Evolutionary conservation across 2,113 vertebrate genomes (phyloP), one percentile per base, ranked within the genome.

Genomic region (Paratilapia polleni): DNA sequence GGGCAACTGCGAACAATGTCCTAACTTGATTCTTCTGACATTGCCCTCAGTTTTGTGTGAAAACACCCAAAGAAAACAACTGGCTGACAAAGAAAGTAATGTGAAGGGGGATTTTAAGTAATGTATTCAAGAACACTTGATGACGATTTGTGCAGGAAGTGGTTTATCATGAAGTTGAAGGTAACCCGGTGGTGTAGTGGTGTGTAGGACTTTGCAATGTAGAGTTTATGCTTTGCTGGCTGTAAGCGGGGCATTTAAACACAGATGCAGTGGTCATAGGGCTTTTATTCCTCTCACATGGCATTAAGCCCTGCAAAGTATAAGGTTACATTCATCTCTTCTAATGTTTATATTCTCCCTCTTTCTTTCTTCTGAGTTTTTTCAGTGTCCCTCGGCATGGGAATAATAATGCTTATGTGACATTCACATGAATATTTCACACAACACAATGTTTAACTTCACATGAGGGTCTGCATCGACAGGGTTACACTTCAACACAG

Each of bases 261-360:
- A 14, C 88, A 89, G 79, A 90, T 78, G 83, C 91, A 83, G 84
- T 59, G 41, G 82, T 90, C 86, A 74, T 56, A 63, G 20, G 41
- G 41, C 49, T 49, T 58, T 73, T 81, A 73, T 83, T 88, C 81
- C 47, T 76, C 80, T 84, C 24, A 54, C 28, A 34, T 60, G 38
- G 68, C 68, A 73, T 73, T 68, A 79, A 86, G 70, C 81, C 77
- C 58, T 82, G 75, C 24, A 60, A 60, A 60, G 75, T 60, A 31
- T 77, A 47, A 47, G 14, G 12, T 77, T 77, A 77, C 58, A 61
- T 78, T 28, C 9, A 77, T 47, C 28, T 60, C 26, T 61, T 38
- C 11, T 43, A 77, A 73, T 89, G 82, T 89, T 89, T 84, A 63
- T 74, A 41, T 81, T 77, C 75, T 52, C 64, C 56, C 64, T 68